Base-by-base conservation (phyloP, 2,888 invertebrate species). In the Amitus sp. region DNA sequence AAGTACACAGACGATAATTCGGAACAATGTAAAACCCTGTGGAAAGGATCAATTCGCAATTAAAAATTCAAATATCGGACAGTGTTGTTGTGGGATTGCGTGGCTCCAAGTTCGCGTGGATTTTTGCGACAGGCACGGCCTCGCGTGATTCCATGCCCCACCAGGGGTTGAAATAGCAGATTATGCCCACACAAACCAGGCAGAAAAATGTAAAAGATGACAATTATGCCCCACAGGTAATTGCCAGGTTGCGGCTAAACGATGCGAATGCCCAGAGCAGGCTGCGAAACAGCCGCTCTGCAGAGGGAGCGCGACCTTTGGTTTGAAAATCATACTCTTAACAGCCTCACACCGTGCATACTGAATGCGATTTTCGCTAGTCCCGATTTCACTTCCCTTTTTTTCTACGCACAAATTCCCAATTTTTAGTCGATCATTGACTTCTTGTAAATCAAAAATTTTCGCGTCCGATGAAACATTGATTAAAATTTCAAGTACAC, bases 61-160 rank as follows among this genome's bases (percentile, higher is more conserved):
- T 80, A 81, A 79, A 78, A 80, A 79, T 79, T 78, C 77, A 81
- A 82, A 72, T 74, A 74, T 72, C 73, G 68, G 66, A 66, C 66
- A 74, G 77, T 73, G 77, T 76, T 76, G 80, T 79, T 78, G 78
- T 72, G 78, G 77, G 72, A 76, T 80, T 75, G 80, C 79, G 80
- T 79, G 79, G 80, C 72, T 75, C 73, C 75, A 68, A 53, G 66
- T 78, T 78, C 78, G 79, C 77, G 79, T 80, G 80, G 80, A 77
- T 74, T 78, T 73, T 70, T 78, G 81, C 79, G 81, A 81, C 81
- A 81, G 81, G 81, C 76, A 80, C 79, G 78, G 78, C 80, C 79
- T 80, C 77, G 80, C 80, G 80, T 81, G 80, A 79, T 74, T 73
- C 72, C 66, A 74, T 77, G 75, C 74, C 75, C 76, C 59, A 17